phyloP scores from a whole-genome alignment of 2,888 invertebrate genomes.

The Polydrusus tereticollis region DNA sequence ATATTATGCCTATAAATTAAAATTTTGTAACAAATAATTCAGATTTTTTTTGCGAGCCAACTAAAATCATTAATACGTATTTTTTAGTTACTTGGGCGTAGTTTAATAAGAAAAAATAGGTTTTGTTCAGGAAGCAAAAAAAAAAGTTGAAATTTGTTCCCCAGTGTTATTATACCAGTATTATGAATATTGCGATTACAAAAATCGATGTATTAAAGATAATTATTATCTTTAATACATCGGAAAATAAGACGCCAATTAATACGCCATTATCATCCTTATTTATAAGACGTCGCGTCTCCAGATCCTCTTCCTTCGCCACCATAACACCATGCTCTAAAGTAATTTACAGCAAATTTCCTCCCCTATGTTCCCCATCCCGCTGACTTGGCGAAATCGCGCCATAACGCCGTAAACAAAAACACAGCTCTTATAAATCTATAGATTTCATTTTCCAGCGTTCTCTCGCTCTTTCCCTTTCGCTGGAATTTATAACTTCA shows the following conservation, averaged over 20 bases:
- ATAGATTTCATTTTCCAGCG: constrained; percentile 48
- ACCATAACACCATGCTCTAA: constrained; percentile 21
- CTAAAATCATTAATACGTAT: too few species aligned
- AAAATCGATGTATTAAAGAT: too few species aligned
- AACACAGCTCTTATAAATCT: constrained; percentile 60
- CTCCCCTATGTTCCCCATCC: constrained; percentile 22
- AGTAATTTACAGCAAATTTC: constrained; percentile 43
- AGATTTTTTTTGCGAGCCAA: too few species aligned
- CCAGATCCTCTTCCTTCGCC: constrained; percentile 8
- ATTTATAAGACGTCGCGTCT: constrained; percentile 3
- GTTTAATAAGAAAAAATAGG: too few species aligned
- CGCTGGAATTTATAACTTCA: constrained; percentile 64
- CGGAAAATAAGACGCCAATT: constrained; percentile 4
- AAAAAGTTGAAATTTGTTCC: too few species aligned
- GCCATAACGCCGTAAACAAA: constrained; percentile 59
- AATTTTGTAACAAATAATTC: too few species aligned
- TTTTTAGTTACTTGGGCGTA: too few species aligned
- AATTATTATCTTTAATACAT: not conserved
- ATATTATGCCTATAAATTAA: too few species aligned
- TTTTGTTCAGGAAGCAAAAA: too few species aligned
- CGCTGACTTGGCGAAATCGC: constrained; percentile 59
- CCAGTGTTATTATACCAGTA: too few species aligned
- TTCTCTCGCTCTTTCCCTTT: constrained; percentile 32
- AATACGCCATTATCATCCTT: constrained; percentile 19
- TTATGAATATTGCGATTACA: too few species aligned